Evolutionary conservation across 2,113 vertebrate genomes (phyloP).

Genomic region (Nycticorax nycticorax): DNA sequence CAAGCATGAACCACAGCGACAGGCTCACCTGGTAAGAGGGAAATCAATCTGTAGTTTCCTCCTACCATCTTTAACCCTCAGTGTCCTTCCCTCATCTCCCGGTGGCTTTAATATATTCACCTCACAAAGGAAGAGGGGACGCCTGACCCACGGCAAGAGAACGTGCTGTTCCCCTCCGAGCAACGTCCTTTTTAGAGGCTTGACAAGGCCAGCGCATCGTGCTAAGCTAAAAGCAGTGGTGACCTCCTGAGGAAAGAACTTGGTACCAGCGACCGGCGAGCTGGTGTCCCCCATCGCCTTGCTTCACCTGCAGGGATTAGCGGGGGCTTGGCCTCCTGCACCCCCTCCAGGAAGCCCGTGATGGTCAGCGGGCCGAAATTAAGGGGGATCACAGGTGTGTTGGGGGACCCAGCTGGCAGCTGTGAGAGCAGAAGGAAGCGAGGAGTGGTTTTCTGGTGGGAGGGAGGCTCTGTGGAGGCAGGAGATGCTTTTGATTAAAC

Average conservation of each 20-base stretch:
- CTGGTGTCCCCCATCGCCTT: neutral
- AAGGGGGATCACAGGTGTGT: neutral
- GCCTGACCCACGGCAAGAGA: neutral
- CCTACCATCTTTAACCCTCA: neutral
- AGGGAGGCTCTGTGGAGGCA: neutral
- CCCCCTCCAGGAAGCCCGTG: neutral
- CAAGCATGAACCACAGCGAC: neutral
- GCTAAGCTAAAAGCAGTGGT: neutral
- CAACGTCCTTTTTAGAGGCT: neutral
- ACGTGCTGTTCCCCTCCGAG: neutral
- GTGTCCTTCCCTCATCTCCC: neutral
- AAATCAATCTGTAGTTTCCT: neutral
- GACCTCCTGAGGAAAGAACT: neutral
- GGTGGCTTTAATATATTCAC: neutral
- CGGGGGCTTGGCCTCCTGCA: neutral
- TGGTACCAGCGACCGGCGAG: neutral
- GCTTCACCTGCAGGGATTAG: neutral
- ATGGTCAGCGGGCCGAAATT: fast-evolving
- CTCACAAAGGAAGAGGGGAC: neutral
- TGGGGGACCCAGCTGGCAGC: neutral
- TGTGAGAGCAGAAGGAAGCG: neutral
- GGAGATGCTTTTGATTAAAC: neutral
- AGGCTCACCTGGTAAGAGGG: neutral
- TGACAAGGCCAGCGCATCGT: neutral
- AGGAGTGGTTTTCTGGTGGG: neutral